phyloP scores from a whole-genome alignment of 2,888 invertebrate genomes.

The Drosophila subsilvestris region DNA sequence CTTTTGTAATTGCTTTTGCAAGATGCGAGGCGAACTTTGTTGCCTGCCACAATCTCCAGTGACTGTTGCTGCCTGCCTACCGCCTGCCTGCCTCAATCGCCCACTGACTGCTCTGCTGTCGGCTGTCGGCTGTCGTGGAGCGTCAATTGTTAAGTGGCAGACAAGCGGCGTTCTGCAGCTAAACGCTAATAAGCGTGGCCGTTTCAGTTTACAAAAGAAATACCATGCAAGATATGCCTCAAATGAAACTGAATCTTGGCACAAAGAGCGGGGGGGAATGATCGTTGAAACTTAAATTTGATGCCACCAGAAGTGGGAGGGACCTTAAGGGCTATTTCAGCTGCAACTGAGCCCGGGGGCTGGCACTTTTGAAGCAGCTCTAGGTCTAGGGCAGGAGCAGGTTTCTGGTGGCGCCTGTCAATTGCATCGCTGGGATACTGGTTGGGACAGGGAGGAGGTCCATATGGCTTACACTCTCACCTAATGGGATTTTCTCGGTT shows the following conservation, averaged over 20 bases:
- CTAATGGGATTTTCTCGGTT: constrained; percentile 84
- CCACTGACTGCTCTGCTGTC: constrained; percentile 19
- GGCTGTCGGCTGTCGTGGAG: constrained; percentile 32
- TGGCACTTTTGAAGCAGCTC: constrained; percentile 36
- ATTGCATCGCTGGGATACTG: constrained; percentile 38
- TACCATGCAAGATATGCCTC: constrained; percentile 18
- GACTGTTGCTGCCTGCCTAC: constrained; percentile 2
- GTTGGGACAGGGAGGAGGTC: constrained; percentile 53
- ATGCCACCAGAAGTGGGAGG: background rate
- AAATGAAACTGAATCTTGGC: constrained; percentile 23
- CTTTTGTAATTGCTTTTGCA: constrained; percentile 76
- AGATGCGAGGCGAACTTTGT: constrained; percentile 54
- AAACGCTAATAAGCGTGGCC: constrained; percentile 66
- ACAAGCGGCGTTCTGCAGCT: constrained; percentile 40
- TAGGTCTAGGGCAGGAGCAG: constrained; percentile 15
- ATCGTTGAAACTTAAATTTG: constrained; percentile 34
- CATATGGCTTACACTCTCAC: constrained; percentile 70
- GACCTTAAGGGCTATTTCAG: constrained; percentile 1
- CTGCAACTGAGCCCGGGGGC: constrained; percentile 19
- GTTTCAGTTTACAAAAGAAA: constrained; percentile 64
- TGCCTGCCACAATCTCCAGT: background rate
- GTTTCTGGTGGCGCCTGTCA: constrained; percentile 27
- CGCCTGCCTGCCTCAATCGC: constrained; percentile 1
- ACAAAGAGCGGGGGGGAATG: background rate
- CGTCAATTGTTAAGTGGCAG: constrained; percentile 57